A percentile compares a stretch with the other conserved stretches of the same genome.
Evolutionary conservation across 2,888 invertebrate species (phyloP).

Genomic region (Meganola albula): DNA sequence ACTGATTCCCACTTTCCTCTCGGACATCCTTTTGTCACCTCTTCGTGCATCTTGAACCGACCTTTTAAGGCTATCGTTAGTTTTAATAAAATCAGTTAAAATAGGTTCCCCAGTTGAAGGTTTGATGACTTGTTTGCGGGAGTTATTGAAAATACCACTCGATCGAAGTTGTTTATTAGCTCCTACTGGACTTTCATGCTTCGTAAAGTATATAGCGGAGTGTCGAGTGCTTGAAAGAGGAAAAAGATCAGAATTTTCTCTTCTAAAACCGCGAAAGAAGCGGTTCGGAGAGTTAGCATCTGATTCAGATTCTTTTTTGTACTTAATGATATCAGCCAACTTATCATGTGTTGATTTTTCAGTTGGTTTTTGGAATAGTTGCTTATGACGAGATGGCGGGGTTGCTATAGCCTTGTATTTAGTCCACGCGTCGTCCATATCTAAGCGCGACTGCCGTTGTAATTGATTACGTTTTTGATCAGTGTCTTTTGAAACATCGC

Average conservation of each 20-base stretch:
- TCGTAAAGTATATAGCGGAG: conserved; percentile 82
- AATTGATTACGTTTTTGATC: conserved; percentile 58
- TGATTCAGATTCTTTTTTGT: conserved; percentile 83
- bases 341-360: conserved; percentile 66
- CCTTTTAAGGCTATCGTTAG: conserved; percentile 72
- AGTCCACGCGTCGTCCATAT: conserved; percentile 68
- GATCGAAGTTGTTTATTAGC: conserved; percentile 77
- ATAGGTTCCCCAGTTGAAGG: conserved; percentile 81
- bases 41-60: conserved; percentile 61
- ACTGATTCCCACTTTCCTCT: conserved; percentile 45
- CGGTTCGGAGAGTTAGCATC: conserved; percentile 83
- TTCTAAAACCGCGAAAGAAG: conserved; percentile 87
- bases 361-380: conserved; percentile 49
- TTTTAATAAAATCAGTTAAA: conserved; percentile 82
- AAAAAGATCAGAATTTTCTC: conserved; percentile 91
- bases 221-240: conserved; percentile 85
- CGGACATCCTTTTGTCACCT: conserved; percentile 40
- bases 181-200: conserved; percentile 67
- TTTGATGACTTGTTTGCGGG: conserved; percentile 77
- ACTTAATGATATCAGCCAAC: conserved; percentile 71
- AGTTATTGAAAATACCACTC: conserved; percentile 83
- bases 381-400: conserved; percentile 62
- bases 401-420: conserved; percentile 66
- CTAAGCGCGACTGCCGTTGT: conserved; percentile 65
- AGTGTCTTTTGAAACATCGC: conserved; percentile 56